Percentiles rank a stretch among this genome's conserved stretches.
phyloP scores from a whole-genome alignment of 92 coral and sea anemone genomes.

The Desmophyllum pertusum region DNA sequence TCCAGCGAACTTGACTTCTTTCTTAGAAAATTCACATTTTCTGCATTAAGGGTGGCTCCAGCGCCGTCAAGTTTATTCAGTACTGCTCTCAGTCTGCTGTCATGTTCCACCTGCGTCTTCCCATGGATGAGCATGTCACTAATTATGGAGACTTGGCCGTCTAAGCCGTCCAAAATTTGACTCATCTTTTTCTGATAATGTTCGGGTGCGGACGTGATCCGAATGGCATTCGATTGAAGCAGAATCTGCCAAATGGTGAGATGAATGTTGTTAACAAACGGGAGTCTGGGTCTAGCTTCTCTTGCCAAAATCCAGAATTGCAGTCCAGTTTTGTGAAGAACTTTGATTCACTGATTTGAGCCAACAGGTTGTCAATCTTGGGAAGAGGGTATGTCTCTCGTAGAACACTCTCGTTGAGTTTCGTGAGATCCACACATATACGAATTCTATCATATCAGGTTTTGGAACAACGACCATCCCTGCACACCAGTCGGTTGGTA shows the following conservation, averaged over 20 bases:
- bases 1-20: conserved; percentile 39
- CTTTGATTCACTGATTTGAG: conserved; percentile 58
- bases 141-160: conserved; percentile 41
- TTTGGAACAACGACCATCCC: conserved; percentile 60
- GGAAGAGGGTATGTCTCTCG: conserved; percentile 53
- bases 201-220: conserved; percentile 59
- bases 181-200: conserved; percentile 56
- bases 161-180: conserved; percentile 36
- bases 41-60: conserved; percentile 44
- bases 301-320: conserved; percentile 59
- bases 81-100: neutral
- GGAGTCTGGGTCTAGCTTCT: conserved; percentile 47
- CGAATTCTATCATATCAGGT: conserved; percentile 34
- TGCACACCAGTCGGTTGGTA: conserved; percentile 59
- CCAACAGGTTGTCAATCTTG: conserved; percentile 54
- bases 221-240: conserved; percentile 53
- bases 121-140: conserved; percentile 50
- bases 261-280: conserved; percentile 58
- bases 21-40: conserved; percentile 53
- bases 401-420: conserved; percentile 39
- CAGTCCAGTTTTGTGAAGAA: conserved; percentile 51
- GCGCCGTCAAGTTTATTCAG: conserved; percentile 18
- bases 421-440: conserved; percentile 51
- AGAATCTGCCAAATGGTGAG: conserved; percentile 55
- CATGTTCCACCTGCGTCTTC: neutral